A percentile compares a stretch with the other conserved stretches of the same genome.
Conservation (phyloP, 2,888 invertebrate species). For the Apodemia zela region DNA sequence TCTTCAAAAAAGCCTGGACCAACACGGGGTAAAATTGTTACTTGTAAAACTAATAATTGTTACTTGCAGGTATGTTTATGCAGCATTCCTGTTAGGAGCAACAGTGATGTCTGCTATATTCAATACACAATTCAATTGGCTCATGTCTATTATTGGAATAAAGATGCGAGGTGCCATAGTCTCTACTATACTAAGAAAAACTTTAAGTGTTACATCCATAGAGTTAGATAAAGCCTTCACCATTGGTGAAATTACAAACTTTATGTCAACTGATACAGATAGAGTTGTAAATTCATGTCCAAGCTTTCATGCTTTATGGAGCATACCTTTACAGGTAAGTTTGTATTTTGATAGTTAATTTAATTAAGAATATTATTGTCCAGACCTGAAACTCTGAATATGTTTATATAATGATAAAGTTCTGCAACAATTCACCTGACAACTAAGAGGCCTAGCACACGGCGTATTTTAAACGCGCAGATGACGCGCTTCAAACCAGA, state of each 20-base stretch:
- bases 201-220: conserved; percentile 69
- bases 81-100: conserved; percentile 61
- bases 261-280: conserved; percentile 98
- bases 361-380: no score
- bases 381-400: no score
- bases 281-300: conserved; percentile 97
- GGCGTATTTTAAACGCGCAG: no score
- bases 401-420: no score
- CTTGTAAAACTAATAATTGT: not conserved
- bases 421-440: no score
- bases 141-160: conserved; percentile 89
- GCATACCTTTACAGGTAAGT: conserved; percentile 92
- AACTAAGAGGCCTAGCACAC: no score
- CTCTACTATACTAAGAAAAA: conserved; percentile 84
- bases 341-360: no score
- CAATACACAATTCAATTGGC: conserved; percentile 94
- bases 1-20: no score
- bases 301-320: conserved; percentile 98
- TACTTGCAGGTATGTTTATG: conserved; percentile 63
- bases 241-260: conserved; percentile 95
- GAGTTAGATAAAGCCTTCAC: conserved; percentile 68
- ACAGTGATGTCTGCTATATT: conserved; percentile 84
- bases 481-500: no score
- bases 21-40: no score
- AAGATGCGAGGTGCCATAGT: conserved; percentile 93